phyloP scores from a whole-genome alignment of 2,113 vertebrate genomes.

The Takifugu bimaculatus region DNA sequence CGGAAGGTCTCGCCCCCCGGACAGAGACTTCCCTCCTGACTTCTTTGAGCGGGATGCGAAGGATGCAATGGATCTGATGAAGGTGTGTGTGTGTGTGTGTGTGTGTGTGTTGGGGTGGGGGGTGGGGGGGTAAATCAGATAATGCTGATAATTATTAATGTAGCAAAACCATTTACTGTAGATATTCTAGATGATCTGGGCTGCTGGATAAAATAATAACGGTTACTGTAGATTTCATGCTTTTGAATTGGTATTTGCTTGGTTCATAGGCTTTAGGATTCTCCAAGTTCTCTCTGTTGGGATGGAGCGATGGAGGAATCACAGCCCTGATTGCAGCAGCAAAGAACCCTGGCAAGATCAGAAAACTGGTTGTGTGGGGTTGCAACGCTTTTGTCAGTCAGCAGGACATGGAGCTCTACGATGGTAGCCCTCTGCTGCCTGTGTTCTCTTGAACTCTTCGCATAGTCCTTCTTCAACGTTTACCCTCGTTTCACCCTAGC shows the following conservation, averaged over 20 bases:
- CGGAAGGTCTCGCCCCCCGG: slow-evolving; percentile 84
- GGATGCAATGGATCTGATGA: slow-evolving; percentile 88
- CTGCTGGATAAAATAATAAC: too few species aligned
- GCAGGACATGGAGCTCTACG: slow-evolving; percentile 81
- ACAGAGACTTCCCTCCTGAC: slow-evolving; percentile 84
- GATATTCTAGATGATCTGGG: too few species aligned
- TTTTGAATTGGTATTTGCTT: not conserved
- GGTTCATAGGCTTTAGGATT: slow-evolving; percentile 78
- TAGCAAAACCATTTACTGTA: too few species aligned
- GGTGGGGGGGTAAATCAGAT: too few species aligned
- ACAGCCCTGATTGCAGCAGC: slow-evolving; percentile 84
- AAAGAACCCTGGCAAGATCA: slow-evolving; percentile 73
- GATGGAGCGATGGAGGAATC: slow-evolving; percentile 93
- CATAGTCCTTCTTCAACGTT: not conserved
- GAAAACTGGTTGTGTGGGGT: slow-evolving; percentile 87
- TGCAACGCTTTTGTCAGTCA: slow-evolving; percentile 80
- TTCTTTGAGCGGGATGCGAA: slow-evolving; percentile 90
- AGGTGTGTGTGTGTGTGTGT: slow-evolving; percentile 63
- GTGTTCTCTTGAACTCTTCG: not conserved
- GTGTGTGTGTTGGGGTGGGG: too few species aligned
- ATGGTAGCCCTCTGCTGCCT: slow-evolving; percentile 65
- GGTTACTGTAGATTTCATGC: not conserved
- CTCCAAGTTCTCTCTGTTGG: slow-evolving; percentile 82
- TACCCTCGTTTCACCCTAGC: slow-evolving; percentile 58
- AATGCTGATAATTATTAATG: too few species aligned